Base-by-base conservation (phyloP, 2,113 vertebrate species). In the Herpetotheres cachinnans region DNA sequence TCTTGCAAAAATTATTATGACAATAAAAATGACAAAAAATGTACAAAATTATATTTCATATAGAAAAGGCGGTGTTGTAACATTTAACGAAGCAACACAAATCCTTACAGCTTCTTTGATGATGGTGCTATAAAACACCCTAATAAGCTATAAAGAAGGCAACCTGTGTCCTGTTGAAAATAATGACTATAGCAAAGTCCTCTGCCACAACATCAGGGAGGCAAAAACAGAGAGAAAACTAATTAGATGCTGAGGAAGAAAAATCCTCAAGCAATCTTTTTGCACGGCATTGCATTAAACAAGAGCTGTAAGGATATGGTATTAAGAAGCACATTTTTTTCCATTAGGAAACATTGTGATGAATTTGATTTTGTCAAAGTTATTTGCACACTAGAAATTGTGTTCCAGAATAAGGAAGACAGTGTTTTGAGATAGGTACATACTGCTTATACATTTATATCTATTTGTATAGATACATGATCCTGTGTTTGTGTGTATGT, bases 41-140 rank as follows among this genome's bases (percentile, higher is more conserved):
- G 69, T 93, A 83, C 82, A 93, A 94, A 97, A 96, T 90, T 74
- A 72, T 88, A 77, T 97, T 96, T 98, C 79, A 94, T 93, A 79
- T 65, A 85, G 44, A 95, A 93, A 87, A 95, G 62, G 83, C 74
- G 72, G 73, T 47, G 46, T 97, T 91, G 46, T 93, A 95, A 74
- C 74, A 93, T 95, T 98, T 98, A 98, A 97, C 98, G 97, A 98
- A 98, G 93, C 83, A 96, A 95, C 97, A 98, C 97, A 98, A 92
- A 91, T 94, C 55, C 62, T 97, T 95, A 42, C 21, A 92, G 72
- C 55, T 80, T 95, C 89, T 96, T 85, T 94, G 94, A 82, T 93
- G 85, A 71, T 94, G 22, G 46, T 89, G 27, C 62, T 92, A 56
- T 94, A 96, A 97, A 96, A 90, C 95, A 80, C 46, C 27, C 50